Base-by-base conservation (phyloP, 2,888 invertebrate species). In the Bugula neritina region DNA sequence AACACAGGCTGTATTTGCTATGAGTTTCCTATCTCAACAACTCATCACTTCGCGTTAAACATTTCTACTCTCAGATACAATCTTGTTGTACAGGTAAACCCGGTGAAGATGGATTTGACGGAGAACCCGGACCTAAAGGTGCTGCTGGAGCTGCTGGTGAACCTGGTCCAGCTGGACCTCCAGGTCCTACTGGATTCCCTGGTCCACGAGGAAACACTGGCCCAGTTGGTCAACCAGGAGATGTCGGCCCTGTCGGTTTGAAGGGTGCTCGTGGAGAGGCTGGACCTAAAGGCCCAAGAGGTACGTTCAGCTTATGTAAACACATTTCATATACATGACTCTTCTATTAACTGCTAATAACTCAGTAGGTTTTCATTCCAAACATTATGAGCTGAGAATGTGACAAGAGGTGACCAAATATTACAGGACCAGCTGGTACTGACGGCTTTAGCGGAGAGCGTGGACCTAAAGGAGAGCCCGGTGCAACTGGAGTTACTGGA, bases 111-210 rank as follows among this genome's bases (percentile, higher is more conserved):
- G 63, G 63, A 63, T 63, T 63, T 27, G 25, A 2, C 10, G 63
- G 63, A 31, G 63, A 63, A 63, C 25, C 27, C 13, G 63, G 63
- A 13, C 31, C 27, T 10, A 21, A 13, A 25, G 63, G 63, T 13
- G 31, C 31, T 34, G 13, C 29, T 63, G 63, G 63, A 31, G 27
- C 31, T n/a, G 31, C 5, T 29, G 63, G 63, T 29, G 63, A 63
- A 31, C 5, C 58, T 43, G 73, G 73, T 21, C 54, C 55, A 1
- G 27, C 57, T 35, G 73, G 73, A 54, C 34, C 69, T 31, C 63
- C 71, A 35, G 73, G 73, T 57, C 35, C 72, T n/a, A 55, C 71
- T 58, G 74, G 74, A 55, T 71, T 69, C 55, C 72, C 71, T 34
- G 74, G 74, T 1, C 58, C 69, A 21, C 35, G 52, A 69, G 74